These are phyloP conservation scores for Pitangus sulphuratus DNA, from an alignment of 2,797 vertebrate species.

Conservation along the genomic window DNA sequence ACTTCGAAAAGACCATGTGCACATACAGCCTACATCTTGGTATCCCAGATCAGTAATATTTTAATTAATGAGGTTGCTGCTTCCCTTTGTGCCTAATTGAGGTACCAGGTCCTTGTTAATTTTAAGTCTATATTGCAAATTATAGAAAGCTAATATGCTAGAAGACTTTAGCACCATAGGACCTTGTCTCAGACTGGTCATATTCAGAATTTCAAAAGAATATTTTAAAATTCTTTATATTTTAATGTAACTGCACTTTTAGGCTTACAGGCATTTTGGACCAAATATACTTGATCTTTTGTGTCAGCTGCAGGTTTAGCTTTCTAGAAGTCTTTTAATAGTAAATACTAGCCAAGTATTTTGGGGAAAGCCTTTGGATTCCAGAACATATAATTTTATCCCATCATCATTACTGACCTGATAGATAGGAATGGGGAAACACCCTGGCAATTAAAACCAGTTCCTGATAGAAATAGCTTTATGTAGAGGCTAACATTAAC, in stretches of 20 bases:
- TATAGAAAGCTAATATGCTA: background rate
- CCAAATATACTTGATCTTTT: background rate
- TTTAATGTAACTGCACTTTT: background rate
- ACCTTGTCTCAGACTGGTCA: background rate
- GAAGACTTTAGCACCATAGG: background rate
- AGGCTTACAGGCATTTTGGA: background rate
- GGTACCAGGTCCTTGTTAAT: background rate
- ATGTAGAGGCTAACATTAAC: background rate
- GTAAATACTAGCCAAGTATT: background rate
- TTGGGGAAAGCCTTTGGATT: conserved; percentile 10
- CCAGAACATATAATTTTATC: background rate
- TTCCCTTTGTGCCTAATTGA: background rate
- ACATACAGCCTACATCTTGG: background rate
- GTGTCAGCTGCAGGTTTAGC: background rate
- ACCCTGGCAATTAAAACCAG: background rate
- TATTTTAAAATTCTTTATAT: background rate
- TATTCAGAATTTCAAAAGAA: background rate
- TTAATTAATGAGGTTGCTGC: background rate
- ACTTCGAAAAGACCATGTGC: background rate
- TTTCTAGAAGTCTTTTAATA: background rate
- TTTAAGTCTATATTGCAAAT: background rate
- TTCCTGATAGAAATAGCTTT: background rate
- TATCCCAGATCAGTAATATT: background rate
- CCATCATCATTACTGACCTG: background rate
- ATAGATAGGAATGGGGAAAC: background rate